A percentile compares a stretch with the other conserved stretches of the same genome.
These are phyloP conservation scores for Haliclona indistincta DNA, from an alignment of 37 sponge, comb jelly and placozoan genomes.

Conservation along the genomic window DNA sequence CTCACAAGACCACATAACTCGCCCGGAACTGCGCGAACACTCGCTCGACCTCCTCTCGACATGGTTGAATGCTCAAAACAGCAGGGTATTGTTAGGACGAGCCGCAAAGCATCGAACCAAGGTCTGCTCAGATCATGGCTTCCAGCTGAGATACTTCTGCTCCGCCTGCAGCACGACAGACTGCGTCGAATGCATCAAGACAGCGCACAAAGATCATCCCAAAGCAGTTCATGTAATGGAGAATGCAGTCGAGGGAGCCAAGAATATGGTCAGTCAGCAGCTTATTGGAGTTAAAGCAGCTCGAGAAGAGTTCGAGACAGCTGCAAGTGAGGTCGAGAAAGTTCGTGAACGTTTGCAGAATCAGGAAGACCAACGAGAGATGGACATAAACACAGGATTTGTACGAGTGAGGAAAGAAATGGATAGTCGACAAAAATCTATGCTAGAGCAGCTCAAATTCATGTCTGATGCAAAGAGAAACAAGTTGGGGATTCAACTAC, in stretches of 20 bases:
- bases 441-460: neutral
- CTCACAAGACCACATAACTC: neutral
- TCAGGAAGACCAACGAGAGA: neutral
- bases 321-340: neutral
- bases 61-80: neutral
- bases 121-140: neutral
- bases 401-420: neutral
- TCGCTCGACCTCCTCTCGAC: neutral
- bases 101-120: neutral
- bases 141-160: neutral
- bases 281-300: neutral
- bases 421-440: neutral
- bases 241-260: neutral
- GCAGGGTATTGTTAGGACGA: neutral
- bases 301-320: neutral
- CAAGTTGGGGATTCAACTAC: neutral
- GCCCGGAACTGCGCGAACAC: neutral
- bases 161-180: neutral
- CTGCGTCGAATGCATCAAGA: neutral
- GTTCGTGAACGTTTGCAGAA: neutral
- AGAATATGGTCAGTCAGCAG: neutral
- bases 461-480: neutral
- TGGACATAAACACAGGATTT: neutral
- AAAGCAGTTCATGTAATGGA: no score
- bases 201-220: neutral